These are phyloP conservation scores for Drosophila heteroneura DNA, from an alignment of 2,888 invertebrate genomes.

Conservation along the genomic window DNA sequence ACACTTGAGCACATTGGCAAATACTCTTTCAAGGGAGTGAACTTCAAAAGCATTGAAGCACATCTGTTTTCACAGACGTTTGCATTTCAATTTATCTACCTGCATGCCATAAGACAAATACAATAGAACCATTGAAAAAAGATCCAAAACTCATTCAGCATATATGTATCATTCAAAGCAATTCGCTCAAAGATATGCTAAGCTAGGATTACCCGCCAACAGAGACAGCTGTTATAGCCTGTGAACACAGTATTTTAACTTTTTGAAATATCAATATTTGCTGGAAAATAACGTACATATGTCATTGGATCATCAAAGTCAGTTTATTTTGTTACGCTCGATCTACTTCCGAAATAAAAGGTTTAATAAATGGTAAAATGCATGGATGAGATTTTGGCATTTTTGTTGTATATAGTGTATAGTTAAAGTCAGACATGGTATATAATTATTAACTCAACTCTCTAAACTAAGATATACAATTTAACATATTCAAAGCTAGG, in stretches of 20 bases:
- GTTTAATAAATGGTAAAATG: neutral
- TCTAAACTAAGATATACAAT: neutral
- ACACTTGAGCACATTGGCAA: constrained; percentile 67
- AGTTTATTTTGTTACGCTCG: neutral
- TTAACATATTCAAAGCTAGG: neutral
- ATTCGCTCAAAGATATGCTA: neutral
- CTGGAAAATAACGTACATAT: neutral
- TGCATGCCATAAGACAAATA: constrained; percentile 21
- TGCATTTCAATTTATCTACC: constrained; percentile 36
- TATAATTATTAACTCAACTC: neutral
- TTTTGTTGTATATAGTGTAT: neutral
- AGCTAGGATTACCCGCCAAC: neutral
- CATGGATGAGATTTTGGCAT: neutral
- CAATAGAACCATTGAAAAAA: constrained; percentile 11
- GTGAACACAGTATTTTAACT: neutral
- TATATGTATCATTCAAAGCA: neutral
- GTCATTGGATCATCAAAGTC: neutral
- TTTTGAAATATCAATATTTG: neutral
- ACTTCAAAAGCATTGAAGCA: constrained; percentile 52
- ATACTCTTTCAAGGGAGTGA: constrained; percentile 61
- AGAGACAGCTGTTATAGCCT: neutral
- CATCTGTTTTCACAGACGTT: constrained; percentile 42
- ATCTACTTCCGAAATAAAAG: neutral
- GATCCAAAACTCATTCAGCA: constrained; percentile 4
- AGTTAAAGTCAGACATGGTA: neutral